Evolutionary conservation across 2,888 invertebrate species (phyloP), one percentile per base, ranked within the genome.

Genomic region (Drosophila hawaiiensis): DNA sequence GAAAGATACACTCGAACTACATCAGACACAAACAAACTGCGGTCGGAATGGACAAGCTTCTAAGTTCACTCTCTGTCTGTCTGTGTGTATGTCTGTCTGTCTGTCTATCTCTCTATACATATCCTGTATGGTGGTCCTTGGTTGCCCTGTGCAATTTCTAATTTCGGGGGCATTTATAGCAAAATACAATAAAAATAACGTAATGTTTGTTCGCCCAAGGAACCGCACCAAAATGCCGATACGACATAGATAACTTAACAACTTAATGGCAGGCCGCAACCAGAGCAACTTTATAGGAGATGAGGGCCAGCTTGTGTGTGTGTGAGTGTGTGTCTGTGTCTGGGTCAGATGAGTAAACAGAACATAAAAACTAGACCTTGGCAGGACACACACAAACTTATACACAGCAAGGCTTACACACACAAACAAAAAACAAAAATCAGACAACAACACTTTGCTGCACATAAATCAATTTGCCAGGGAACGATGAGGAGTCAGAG

Each of bases 181-280:
- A 58, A 72, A 61, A 70, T 64, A 78, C 82, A 82, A 73, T 80
- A 73, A 87, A 80, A 83, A 86, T 89, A 83, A 90, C 82, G 82
- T 86, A 80, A 90, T 87, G 89, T 80, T 87, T 85, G 86, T 60
- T 82, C 58, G 67, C 72, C 56, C n/a, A 39, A 50, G 35, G 37
- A 67, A 72, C 88, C 84, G 71, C 88, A 87, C 73, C 75, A 61
- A 73, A 84, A 76, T 89, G 80, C 78, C 87, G 74, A 90, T 87
- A 82, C 75, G 64, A 74, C 90, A 77, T 65, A 82, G 87, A 90
- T 86, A 90, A 86, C 89, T 87, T 90, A 89, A 87, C 87, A 90
- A 90, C 90, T 87, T 87, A 89, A 90, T 87, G 89, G 89, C 78
- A 78, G 75, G 72, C 90, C 88, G 81, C 83, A 87, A 73, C 47